Base-by-base conservation (phyloP, 2,113 vertebrate species). In the Ammodytes marinus region DNA sequence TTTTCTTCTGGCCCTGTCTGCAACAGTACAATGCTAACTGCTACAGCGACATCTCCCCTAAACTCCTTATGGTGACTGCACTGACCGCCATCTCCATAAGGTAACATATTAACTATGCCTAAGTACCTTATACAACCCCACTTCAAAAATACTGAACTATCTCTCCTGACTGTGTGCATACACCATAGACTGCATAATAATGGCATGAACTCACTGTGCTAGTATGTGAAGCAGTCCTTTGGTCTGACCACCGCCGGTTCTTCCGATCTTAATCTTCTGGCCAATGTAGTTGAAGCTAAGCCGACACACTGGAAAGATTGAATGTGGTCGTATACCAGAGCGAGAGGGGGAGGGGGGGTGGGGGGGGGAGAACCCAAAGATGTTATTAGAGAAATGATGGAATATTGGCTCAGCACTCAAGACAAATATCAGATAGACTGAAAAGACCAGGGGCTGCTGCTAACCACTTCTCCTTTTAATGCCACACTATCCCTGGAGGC, bases 241-340 rank as follows among this genome's bases (percentile, higher is more conserved):
- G 13, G 75, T 70, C 71, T 55, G 80, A 91, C 86, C 79, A 68
- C 74, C 77, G 80, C 74, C 76, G 74, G 69, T 40, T 80, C 49
- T 69, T 82, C 86, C 80, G 64, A 74, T 85, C 77, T 27, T 78
- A 73, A 80, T 89, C 84, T 91, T 87, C 82, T 71, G 76, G 77
- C 78, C 81, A 86, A 85, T 78, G 50, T 84, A 73, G 87, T 85
- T 68, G 59, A 85, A 77, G 68, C 72, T 73, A 73, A 81, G 78
- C 75, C 52, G 75, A 86, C 70, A 53, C 49, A 64, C 65, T 91
- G 91, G 85, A 91, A 89, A 90, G 72, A 87, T 78, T 86, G 53
- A 54, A 65, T 80, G 80, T 69, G 88, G 80, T 80, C 74, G 27
- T 27, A 9, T 40, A 60, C 76, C 67, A 77, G 69, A 88, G 50